A percentile compares a stretch with the other conserved stretches of the same genome.
These are phyloP conservation scores for Drosophila testacea DNA, from an alignment of 2,888 invertebrate genomes.

Conservation along the genomic window DNA sequence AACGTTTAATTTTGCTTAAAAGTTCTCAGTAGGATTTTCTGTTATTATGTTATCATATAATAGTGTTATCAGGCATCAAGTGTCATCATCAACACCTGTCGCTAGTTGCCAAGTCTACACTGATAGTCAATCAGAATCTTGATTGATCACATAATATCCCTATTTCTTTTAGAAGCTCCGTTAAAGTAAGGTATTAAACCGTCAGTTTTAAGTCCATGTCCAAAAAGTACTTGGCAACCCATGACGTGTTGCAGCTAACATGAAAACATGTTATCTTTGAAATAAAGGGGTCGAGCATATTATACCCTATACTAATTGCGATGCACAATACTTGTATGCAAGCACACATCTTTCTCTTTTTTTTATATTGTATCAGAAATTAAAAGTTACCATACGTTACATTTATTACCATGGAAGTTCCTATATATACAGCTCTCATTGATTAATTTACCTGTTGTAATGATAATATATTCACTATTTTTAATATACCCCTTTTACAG, in stretches of 20 bases:
- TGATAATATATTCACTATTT: background rate
- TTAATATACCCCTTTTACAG: conserved; percentile 20
- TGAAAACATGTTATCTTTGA: background rate
- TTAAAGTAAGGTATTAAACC: conserved; percentile 42
- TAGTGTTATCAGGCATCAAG: conserved; percentile 33
- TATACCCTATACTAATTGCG: conserved; percentile 35
- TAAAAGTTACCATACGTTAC: too few relatives aligned
- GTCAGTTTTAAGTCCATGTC: conserved; percentile 34
- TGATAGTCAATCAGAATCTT: conserved; percentile 48
- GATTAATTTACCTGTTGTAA: background rate
- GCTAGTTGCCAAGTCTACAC: conserved; percentile 22
- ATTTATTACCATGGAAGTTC: background rate
- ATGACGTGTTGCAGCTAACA: conserved; percentile 32
- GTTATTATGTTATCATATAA: conserved; percentile 28
- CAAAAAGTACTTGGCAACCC: conserved; percentile 68
- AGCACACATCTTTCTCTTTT: background rate
- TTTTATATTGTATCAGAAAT: background rate
- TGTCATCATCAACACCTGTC: conserved; percentile 16
- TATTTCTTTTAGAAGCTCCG: background rate
- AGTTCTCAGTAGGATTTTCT: conserved; percentile 6
- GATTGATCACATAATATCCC: conserved; percentile 53
- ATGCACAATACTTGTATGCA: background rate
- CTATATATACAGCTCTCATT: background rate
- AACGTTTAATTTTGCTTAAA: background rate
- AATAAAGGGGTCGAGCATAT: background rate